Conservation (phyloP, 2,113 vertebrate genomes). For the Recurvirostra avosetta region DNA sequence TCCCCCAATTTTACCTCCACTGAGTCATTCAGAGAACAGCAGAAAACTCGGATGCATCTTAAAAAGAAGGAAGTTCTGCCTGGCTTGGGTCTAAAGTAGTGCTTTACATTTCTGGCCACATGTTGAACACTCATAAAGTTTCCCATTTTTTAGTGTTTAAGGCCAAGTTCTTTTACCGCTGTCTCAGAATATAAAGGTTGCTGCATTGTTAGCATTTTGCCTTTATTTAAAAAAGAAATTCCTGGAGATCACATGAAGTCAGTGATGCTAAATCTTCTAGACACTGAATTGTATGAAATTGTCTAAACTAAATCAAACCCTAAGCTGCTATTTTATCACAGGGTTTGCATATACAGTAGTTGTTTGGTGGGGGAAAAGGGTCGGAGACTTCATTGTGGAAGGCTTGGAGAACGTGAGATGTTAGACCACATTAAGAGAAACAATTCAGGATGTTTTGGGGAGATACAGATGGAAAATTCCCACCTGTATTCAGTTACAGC, state of each 20-base stretch:
- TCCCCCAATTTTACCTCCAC: neutral
- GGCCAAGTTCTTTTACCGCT: neutral
- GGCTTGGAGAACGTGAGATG: neutral
- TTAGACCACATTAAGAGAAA: neutral
- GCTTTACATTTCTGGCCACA: neutral
- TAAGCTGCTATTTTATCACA: neutral
- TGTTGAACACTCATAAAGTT: neutral
- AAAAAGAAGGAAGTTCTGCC: neutral
- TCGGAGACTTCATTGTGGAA: neutral
- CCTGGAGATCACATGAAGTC: neutral
- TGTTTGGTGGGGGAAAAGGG: neutral
- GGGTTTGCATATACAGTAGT: neutral
- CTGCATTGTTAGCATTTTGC: neutral
- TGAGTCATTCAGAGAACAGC: neutral
- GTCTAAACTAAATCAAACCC: neutral
- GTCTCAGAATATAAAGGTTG: neutral
- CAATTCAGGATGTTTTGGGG: neutral
- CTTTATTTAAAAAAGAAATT: neutral
- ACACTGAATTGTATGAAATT: neutral
- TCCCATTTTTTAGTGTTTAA: neutral
- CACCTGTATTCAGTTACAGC: slow-evolving; percentile 12
- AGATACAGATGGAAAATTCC: neutral
- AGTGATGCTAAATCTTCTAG: neutral
- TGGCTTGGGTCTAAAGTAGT: neutral
- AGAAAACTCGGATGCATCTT: neutral